Base-by-base conservation (phyloP, 2,797 vertebrate species). In the Acridotheres tristis region DNA sequence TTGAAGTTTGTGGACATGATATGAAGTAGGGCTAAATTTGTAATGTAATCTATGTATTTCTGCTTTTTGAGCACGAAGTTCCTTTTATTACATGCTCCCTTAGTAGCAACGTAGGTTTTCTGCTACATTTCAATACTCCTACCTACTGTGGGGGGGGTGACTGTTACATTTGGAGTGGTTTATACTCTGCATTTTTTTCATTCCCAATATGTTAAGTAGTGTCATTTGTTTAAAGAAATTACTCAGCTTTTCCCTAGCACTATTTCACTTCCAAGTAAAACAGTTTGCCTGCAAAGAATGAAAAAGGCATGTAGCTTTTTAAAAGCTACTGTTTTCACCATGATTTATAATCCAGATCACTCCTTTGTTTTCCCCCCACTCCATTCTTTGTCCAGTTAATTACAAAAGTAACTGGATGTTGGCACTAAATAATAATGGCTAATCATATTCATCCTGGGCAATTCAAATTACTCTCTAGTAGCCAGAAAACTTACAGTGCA, bases 351-450 rank as follows among this genome's bases (percentile, higher is more conserved):
- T 89, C 91, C 89, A 86, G 87, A 89, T 96, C 80, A 69, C 53
- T 85, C 71, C 69, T 94, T 91, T 96, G 95, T 97, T 96, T 53
- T 36, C 59, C 79, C 94, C 90, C 84, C 50, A 82, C 94, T 94
- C 82, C 78, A 88, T 95, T 97, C 96, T 97, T 96, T 92, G 96
- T 85, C 93, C 89, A 93, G 87, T 63, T 96, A 96, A 97, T 97
- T 96, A 94, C 88, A 97, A 97, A 97, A 97, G 94, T 97, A 97
- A 96, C 96, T 96, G 90, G 88, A 96, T 89, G 74, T 76, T 92
- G 79, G 88, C 92, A 97, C 95, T 92, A 97, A 90, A 90, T 85
- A 94, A 90, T 85, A 90, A 92, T 78, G 77, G 84, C 87, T 92
- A 95, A 95, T 93, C 95, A 94, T 89, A 94, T 91, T 96, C 94